These are phyloP conservation scores for Carcharodon carcharias DNA, from an alignment of 2,797 vertebrate species.

Conservation along the genomic window DNA sequence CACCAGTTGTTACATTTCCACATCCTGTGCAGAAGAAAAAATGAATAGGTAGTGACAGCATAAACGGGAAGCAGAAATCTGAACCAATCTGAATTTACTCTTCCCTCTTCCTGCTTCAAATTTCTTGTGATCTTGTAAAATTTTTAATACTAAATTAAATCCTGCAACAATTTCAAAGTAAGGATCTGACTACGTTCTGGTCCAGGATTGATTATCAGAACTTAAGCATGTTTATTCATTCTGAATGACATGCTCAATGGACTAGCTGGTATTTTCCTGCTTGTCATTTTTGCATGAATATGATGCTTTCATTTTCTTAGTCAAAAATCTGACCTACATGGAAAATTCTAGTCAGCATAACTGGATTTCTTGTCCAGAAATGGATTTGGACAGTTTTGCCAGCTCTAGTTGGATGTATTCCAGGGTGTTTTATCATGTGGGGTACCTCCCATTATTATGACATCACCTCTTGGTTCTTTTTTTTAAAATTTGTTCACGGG, in stretches of 20 bases:
- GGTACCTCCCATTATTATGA: not conserved
- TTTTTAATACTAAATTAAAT: not conserved
- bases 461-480: not conserved
- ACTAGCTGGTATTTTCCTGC: not conserved
- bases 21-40: not conserved
- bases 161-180: not conserved
- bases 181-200: not conserved
- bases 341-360: not conserved
- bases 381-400: not conserved
- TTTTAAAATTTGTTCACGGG: too few species aligned
- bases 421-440: not conserved
- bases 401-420: not conserved
- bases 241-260: not conserved
- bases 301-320: not conserved
- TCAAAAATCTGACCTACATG: not conserved
- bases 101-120: not conserved
- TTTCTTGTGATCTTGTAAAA: not conserved
- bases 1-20: not conserved
- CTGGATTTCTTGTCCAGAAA: not conserved
- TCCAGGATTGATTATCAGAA: not conserved
- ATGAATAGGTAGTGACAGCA: not conserved
- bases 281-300: not conserved
- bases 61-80: not conserved
- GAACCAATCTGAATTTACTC: not conserved
- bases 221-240: not conserved